Percentiles rank a stretch among this genome's conserved stretches.
These are phyloP conservation scores for Scotopteryx bipunctaria DNA, from an alignment of 2,888 invertebrate genomes.

Conservation along the genomic window DNA sequence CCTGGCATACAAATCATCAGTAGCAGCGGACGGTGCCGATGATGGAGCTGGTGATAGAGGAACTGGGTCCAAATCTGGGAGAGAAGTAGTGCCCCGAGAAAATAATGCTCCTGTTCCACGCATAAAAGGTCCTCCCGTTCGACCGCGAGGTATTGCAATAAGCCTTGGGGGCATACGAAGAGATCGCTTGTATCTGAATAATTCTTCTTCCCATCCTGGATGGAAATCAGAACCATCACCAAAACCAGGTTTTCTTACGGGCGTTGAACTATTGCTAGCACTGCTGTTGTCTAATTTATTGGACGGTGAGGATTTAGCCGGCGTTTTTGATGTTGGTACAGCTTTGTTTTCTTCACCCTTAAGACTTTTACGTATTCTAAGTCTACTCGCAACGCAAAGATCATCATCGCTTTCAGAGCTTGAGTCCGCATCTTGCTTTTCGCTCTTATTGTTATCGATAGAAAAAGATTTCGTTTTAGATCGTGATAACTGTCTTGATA, in stretches of 20 bases:
- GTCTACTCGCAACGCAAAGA: slow-evolving; percentile 68
- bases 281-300: slow-evolving; percentile 65
- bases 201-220: slow-evolving; percentile 93
- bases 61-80: slow-evolving; percentile 90
- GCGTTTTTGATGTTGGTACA: slow-evolving; percentile 52
- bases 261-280: slow-evolving; percentile 63
- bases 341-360: slow-evolving; percentile 72
- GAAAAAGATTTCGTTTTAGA: slow-evolving; percentile 61
- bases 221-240: slow-evolving; percentile 89
- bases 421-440: slow-evolving; percentile 57
- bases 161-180: slow-evolving; percentile 91
- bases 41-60: slow-evolving; percentile 88
- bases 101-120: slow-evolving; percentile 67
- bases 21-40: slow-evolving; percentile 82
- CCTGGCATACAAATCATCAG: slow-evolving; percentile 80
- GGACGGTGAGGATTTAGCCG: slow-evolving; percentile 60
- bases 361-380: slow-evolving; percentile 73
- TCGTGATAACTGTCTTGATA: slow-evolving; percentile 53
- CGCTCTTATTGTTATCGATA: slow-evolving; percentile 62
- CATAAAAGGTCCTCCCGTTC: slow-evolving; percentile 82
- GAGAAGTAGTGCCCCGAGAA: slow-evolving; percentile 87
- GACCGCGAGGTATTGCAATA: slow-evolving; percentile 89
- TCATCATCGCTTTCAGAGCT: slow-evolving; percentile 75
- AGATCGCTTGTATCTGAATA: slow-evolving; percentile 91
- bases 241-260: slow-evolving; percentile 83